Conservation (phyloP, 2,888 invertebrate genomes). For the Nephrotoma flavescens region DNA sequence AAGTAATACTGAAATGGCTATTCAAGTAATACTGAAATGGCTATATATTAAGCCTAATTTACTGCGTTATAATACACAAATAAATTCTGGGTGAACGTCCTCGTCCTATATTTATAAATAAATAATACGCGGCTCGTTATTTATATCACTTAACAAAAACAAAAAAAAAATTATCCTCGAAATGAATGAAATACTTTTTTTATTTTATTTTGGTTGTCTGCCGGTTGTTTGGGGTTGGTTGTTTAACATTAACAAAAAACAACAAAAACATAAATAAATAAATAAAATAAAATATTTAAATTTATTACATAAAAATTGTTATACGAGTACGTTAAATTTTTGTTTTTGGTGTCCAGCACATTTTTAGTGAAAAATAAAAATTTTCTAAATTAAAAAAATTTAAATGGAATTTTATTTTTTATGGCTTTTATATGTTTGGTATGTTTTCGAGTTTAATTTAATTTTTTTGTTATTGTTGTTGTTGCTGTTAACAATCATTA, state of each 20-base stretch:
- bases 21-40: not conserved
- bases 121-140: not conserved
- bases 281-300: not conserved
- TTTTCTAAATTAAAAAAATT: not conserved
- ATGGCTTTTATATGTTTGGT: not conserved
- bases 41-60: not conserved
- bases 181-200: not conserved
- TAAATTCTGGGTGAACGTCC: not conserved
- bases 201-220: not conserved
- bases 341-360: not conserved
- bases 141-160: not conserved
- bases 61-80: not conserved
- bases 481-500: not conserved
- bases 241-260: not conserved
- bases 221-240: not conserved
- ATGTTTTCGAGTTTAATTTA: not conserved
- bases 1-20: not conserved
- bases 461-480: not conserved
- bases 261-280: not conserved
- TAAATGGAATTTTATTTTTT: not conserved
- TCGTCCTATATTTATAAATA: not conserved
- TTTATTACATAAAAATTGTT: not conserved
- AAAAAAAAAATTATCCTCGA: not conserved
- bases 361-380: not conserved
- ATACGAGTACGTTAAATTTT: not conserved